Evolutionary conservation across 2,888 invertebrate genomes (phyloP).

Genomic region (Fabriciana adippe): DNA sequence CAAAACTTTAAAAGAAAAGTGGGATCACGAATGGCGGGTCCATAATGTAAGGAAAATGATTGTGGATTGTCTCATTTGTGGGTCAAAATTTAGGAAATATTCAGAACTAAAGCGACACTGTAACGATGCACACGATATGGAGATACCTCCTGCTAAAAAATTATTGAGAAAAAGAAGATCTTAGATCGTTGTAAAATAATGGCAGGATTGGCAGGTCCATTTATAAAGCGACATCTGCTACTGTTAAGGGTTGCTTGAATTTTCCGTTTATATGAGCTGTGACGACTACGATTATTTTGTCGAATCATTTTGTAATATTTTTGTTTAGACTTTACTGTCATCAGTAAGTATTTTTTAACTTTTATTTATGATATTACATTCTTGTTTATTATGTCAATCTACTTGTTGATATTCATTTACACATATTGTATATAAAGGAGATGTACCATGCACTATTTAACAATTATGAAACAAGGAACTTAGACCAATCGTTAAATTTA

Average conservation of each 20-base stretch:
- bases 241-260: background rate
- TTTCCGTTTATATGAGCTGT: constrained; percentile 24
- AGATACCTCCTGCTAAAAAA: constrained; percentile 60
- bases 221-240: constrained; percentile 8
- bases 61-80: constrained; percentile 68
- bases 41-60: constrained; percentile 72
- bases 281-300: constrained; percentile 23
- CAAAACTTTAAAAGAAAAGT: constrained; percentile 66
- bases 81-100: constrained; percentile 69
- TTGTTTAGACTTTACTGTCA: background rate
- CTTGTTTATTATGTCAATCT: background rate
- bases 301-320: constrained; percentile 11
- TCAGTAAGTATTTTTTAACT: background rate
- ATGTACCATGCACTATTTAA: no score
- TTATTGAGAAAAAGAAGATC: constrained; percentile 47
- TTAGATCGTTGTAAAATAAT: constrained; percentile 15
- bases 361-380: background rate
- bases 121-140: constrained; percentile 51
- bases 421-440: no score
- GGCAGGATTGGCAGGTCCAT: constrained; percentile 28
- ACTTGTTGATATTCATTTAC: no score
- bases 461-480: no score
- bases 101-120: constrained; percentile 68
- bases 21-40: constrained; percentile 75
- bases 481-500: no score